Evolutionary conservation across 2,888 invertebrate genomes (phyloP).

Genomic region (Netelia fuscicornis): DNA sequence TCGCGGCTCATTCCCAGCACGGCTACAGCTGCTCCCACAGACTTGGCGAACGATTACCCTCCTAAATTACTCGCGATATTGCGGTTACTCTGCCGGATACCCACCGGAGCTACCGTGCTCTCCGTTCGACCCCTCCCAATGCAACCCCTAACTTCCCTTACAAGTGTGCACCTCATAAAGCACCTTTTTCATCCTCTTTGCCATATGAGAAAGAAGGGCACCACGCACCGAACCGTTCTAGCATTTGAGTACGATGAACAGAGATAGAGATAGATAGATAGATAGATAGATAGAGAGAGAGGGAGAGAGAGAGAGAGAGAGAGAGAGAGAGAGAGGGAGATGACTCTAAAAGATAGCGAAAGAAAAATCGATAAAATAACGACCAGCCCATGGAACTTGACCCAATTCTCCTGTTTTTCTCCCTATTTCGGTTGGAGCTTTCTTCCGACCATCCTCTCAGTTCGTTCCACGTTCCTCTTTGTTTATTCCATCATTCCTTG

Average conservation of each 20-base stretch:
- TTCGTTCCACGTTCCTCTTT: background rate
- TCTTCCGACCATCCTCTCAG: conserved; percentile 1
- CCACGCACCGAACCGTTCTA: background rate
- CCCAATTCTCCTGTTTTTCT: conserved; percentile 72
- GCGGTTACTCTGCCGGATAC: conserved; percentile 67
- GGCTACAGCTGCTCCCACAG: conserved; percentile 38
- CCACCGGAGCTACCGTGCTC: conserved; percentile 20
- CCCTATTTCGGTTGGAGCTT: conserved; percentile 20
- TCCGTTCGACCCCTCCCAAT: conserved; percentile 14
- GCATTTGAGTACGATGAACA: conserved; percentile 63
- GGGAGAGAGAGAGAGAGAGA: conserved; percentile 10
- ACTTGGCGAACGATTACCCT: conserved; percentile 73
- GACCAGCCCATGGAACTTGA: conserved; percentile 66
- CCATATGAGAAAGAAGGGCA: background rate
- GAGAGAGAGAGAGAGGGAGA: conserved; percentile 7
- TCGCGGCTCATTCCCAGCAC: conserved; percentile 11
- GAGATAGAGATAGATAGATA: conserved; percentile 35
- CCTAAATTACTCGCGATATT: conserved; percentile 77
- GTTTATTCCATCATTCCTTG: conserved; percentile 16
- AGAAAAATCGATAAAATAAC: conserved; percentile 64
- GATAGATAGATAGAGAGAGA: conserved; percentile 16
- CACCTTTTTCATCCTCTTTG: conserved; percentile 60
- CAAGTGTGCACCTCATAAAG: conserved; percentile 71
- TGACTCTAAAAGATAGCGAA: conserved; percentile 18
- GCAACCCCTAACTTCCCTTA: conserved; percentile 14